Base-by-base conservation (phyloP, 2,113 vertebrate genomes). In the Ptychochromis oligacanthus region DNA sequence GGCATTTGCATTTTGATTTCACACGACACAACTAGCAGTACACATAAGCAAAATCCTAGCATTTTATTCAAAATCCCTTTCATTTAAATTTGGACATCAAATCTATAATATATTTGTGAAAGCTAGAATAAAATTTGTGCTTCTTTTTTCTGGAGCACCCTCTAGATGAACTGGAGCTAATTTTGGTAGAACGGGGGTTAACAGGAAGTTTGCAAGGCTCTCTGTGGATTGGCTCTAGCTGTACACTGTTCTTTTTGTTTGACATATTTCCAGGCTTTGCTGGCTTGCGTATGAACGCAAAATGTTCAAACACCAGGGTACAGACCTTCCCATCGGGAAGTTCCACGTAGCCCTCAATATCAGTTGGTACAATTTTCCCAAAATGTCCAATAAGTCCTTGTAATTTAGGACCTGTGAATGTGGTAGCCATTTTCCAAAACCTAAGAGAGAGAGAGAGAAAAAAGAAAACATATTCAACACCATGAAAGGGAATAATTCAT, bases 291-390 rank as follows among this genome's bases (percentile, higher is more conserved):
- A 31, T 31, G 28, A 31, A 31, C 28, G 3, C 28, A 31, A 31
- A 31, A 31, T 1, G 11, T 12, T 13, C 40, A 5, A 77, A 10
- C 6, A 83, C 5, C 22, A 5, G 52, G 2, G 4, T 40, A 82
- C 89, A 67, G 28, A 97, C 98, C 96, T 98, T 99, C 80, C 98
- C 98, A 93, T 98, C 97, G 0, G 98, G 98, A 58, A 99, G 95
- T 75, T 97, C 97, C 65, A 97, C 94, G 57, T 97, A 98, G 79
- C 97, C 96, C 64, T 96, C 90, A 55, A 99, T 97, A 83, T 99
- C 97, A 0, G 95, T 97, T 2, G 95, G 87, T 3, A 95, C 26
- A 24, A 96, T 98, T 93, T 96, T 98, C 24, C 97, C 98, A 96
- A 99, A 99, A 85, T 96, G 95, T 83, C 98, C 97, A 49, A 98